These are phyloP conservation scores for Patella depressa DNA, from an alignment of 2,888 invertebrate species.

Conservation along the genomic window DNA sequence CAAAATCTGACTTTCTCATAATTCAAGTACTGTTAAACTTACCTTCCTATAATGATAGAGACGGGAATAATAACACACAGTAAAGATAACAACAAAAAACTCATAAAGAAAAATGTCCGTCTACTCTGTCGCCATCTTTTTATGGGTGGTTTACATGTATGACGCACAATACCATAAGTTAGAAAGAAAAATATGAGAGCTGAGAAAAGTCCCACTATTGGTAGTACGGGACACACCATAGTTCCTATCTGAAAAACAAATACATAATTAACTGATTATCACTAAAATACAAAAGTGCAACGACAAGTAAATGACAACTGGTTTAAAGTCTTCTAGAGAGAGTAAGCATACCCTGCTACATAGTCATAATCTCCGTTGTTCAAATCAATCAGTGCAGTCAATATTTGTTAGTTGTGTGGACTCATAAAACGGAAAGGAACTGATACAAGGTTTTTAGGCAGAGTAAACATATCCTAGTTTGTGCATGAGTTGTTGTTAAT, in stretches of 20 bases:
- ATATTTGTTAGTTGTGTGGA: no score
- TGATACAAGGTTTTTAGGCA: no score
- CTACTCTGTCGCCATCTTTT: slow-evolving; percentile 59
- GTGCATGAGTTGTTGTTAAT: no score
- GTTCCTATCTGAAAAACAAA: slow-evolving; percentile 50
- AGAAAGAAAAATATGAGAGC: slow-evolving; percentile 47
- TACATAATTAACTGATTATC: not conserved
- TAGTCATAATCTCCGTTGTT: not conserved
- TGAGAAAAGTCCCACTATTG: slow-evolving; percentile 50
- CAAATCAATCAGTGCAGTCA: not conserved
- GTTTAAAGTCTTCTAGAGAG: not conserved
- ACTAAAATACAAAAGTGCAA: not conserved
- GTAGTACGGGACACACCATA: slow-evolving; percentile 55
- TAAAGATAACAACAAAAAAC: slow-evolving; percentile 47
- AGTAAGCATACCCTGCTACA: no score
- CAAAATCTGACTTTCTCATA: no score
- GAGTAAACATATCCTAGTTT: no score
- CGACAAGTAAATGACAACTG: not conserved
- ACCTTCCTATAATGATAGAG: slow-evolving; percentile 55
- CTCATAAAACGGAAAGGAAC: no score
- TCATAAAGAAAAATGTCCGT: slow-evolving; percentile 52
- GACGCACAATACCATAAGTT: slow-evolving; percentile 44
- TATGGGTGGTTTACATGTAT: slow-evolving; percentile 53
- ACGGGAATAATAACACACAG: slow-evolving; percentile 45
- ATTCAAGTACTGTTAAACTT: not conserved